Evolutionary conservation across 2,888 invertebrate genomes (phyloP).

Genomic region (Drosophila mimetica): DNA sequence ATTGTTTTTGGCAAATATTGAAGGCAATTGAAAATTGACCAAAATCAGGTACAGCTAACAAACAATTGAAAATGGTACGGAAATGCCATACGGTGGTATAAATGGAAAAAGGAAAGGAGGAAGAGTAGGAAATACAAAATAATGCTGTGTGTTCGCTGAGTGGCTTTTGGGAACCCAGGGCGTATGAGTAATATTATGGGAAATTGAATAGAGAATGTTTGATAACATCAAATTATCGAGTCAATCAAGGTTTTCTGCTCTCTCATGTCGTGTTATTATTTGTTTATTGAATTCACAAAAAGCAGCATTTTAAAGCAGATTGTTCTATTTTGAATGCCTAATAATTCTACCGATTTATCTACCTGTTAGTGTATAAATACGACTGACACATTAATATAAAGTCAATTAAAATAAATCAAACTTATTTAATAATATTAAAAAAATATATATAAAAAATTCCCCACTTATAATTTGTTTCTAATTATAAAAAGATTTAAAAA

Average conservation of each 20-base stretch:
- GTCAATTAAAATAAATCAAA: too few relatives aligned
- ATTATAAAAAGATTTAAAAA: too few relatives aligned
- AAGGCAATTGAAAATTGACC: slow-evolving; percentile 67
- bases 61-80: slow-evolving; percentile 30
- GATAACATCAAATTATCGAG: slow-evolving; percentile 23
- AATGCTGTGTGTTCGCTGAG: background rate
- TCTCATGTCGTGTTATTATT: background rate
- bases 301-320: background rate
- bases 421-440: too few relatives aligned
- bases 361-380: too few relatives aligned
- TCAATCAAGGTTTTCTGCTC: slow-evolving; percentile 8
- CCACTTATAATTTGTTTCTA: too few relatives aligned
- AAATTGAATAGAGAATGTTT: slow-evolving; percentile 28
- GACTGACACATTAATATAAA: too few relatives aligned
- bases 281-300: background rate
- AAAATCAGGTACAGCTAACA: slow-evolving; percentile 44
- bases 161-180: slow-evolving; percentile 11
- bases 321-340: background rate
- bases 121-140: slow-evolving; percentile 5
- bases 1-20: slow-evolving; percentile 74
- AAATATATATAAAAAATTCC: too few relatives aligned
- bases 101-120: slow-evolving; percentile 2
- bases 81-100: background rate
- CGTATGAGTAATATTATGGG: slow-evolving; percentile 28
- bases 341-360: too few relatives aligned